A percentile compares a stretch with the other conserved stretches of the same genome.
Evolutionary conservation across 2,888 invertebrate genomes (phyloP).

Genomic region (Trissolcus japonicus): DNA sequence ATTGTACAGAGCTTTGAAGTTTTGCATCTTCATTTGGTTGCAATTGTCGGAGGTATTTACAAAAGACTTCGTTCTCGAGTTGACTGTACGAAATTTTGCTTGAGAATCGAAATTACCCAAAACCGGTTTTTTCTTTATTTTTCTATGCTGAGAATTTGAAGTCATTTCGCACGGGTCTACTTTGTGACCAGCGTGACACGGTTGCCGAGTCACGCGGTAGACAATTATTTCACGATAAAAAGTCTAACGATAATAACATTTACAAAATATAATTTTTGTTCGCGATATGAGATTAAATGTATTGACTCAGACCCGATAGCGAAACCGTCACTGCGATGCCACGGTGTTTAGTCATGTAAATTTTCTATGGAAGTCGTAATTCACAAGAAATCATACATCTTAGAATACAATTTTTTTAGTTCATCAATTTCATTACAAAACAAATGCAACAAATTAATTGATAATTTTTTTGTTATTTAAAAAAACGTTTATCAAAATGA

Average conservation of each 20-base stretch:
- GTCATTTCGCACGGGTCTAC: slow-evolving; percentile 5
- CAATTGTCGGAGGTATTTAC: background rate
- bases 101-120: background rate
- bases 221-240: slow-evolving; percentile 43
- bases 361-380: no score
- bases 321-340: slow-evolving; percentile 7
- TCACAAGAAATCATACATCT: no score
- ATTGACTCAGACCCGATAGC: slow-evolving; percentile 38
- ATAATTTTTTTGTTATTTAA: no score
- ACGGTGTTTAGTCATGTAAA: no score
- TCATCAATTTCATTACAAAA: no score
- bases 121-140: slow-evolving; percentile 1
- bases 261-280: slow-evolving; percentile 42
- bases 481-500: no score
- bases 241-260: slow-evolving; percentile 40
- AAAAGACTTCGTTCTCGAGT: background rate
- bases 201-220: slow-evolving; percentile 32
- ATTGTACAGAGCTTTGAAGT: background rate
- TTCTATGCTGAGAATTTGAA: background rate
- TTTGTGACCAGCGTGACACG: slow-evolving; percentile 7
- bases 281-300: slow-evolving; percentile 35
- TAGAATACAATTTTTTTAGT: no score
- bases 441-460: no score
- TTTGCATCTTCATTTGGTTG: background rate
- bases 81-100: background rate